Evolutionary conservation across 23 tunicate species (phyloP).

Genomic region (Ascidia mentula): DNA sequence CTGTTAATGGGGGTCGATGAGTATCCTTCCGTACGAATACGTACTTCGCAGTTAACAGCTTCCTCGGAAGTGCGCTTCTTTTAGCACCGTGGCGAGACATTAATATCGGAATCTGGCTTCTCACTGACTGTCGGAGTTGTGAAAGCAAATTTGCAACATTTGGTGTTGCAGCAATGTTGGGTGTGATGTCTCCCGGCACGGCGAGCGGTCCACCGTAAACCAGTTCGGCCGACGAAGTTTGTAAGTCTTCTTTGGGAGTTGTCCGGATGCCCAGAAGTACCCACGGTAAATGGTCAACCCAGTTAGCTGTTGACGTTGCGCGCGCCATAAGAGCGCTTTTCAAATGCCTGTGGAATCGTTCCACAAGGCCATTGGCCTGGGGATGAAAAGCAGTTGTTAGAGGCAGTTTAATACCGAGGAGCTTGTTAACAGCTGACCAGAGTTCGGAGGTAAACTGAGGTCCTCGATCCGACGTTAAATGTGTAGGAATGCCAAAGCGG

Average conservation of each 20-base stretch:
- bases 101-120: background rate
- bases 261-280: constrained; percentile 9
- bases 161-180: background rate
- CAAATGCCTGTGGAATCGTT: constrained; percentile 1
- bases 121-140: background rate
- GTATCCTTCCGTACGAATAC: background rate
- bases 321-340: constrained; percentile 11
- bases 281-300: constrained; percentile 14
- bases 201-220: background rate
- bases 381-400: constrained; percentile 5
- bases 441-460: constrained; percentile 11
- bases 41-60: background rate
- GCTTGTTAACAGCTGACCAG: constrained; percentile 3
- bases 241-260: constrained; percentile 4
- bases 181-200: background rate
- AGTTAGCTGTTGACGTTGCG: background rate
- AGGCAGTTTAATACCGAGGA: background rate
- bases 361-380: constrained; percentile 4
- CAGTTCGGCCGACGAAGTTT: constrained; percentile 10
- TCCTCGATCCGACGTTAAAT: constrained; percentile 3
- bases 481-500: background rate
- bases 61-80: background rate
- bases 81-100: background rate
- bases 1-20: background rate
- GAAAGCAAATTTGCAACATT: background rate